phyloP scores from a whole-genome alignment of 37 sponge, comb jelly and placozoan genomes.

The Ephydatia muelleri region DNA sequence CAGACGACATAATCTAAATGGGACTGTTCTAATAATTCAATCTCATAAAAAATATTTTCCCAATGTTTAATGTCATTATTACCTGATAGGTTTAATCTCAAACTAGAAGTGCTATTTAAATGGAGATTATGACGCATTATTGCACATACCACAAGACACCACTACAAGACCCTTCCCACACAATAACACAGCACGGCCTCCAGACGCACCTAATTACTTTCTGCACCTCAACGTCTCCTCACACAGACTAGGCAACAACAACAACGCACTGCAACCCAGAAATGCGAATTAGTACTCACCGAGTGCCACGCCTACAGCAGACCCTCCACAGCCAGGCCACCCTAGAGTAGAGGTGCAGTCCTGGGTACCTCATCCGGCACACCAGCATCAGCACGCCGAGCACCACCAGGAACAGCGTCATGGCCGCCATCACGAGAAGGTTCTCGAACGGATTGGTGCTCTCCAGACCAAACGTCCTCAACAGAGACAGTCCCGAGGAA shows the following conservation, averaged over 20 bases:
- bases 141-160: too few species aligned
- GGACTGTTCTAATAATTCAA: too few species aligned
- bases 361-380: slow-evolving; percentile 15
- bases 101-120: too few species aligned
- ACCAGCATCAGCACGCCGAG: slow-evolving; percentile 29
- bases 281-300: too few species aligned
- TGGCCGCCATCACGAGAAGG: slow-evolving; percentile 41
- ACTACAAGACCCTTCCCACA: too few species aligned
- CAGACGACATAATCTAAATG: too few species aligned
- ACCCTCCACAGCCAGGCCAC: background rate
- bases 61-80: too few species aligned
- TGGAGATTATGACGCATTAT: too few species aligned
- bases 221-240: background rate
- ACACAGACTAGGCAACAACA: background rate
- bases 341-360: background rate
- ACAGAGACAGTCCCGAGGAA: slow-evolving; percentile 27
- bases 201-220: slow-evolving; percentile 15
- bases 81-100: too few species aligned
- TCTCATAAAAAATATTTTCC: too few species aligned
- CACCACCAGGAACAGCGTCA: slow-evolving; percentile 30
- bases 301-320: background rate
- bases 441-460: slow-evolving; percentile 46
- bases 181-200: too few species aligned
- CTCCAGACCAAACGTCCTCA: slow-evolving; percentile 47
- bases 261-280: too few species aligned